These are phyloP conservation scores for Hycleus cichorii DNA, from an alignment of 1,140 invertebrate species.

Conservation along the genomic window DNA sequence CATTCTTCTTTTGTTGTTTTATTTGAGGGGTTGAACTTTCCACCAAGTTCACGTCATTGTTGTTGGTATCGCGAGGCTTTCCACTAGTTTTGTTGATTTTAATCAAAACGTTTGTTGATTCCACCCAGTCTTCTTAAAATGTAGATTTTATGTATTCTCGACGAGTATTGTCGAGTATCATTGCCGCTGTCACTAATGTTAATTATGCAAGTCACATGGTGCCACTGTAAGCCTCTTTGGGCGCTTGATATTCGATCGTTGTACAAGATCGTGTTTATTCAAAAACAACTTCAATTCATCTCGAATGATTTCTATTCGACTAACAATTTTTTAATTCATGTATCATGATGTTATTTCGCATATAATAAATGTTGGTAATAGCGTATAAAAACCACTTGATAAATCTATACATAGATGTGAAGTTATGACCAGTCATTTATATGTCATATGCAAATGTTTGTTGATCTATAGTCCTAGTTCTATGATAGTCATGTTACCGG, in stretches of 20 bases:
- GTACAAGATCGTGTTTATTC: too few species aligned
- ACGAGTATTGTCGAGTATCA: conserved; percentile 1
- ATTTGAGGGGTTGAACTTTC: background rate
- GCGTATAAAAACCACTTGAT: too few species aligned
- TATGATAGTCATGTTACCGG: too few species aligned
- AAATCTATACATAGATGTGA: background rate
- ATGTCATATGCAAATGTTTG: too few species aligned
- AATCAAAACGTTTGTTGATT: conserved; percentile 18
- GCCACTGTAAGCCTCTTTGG: background rate
- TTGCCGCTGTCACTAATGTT: conserved; percentile 2
- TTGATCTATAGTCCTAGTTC: too few species aligned
- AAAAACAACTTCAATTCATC: too few species aligned
- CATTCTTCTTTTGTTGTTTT: background rate
- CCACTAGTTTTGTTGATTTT: conserved; percentile 13
- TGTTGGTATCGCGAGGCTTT: background rate
- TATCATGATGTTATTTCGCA: too few species aligned
- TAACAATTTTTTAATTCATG: too few species aligned
- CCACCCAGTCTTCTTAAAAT: conserved; percentile 10
- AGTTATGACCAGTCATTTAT: background rate
- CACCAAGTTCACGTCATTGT: background rate
- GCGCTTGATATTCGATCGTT: too few species aligned
- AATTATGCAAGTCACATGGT: conserved; percentile 10
- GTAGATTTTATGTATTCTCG: conserved; percentile 13
- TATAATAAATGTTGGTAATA: too few species aligned
- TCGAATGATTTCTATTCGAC: too few species aligned